Evolutionary conservation across 1,140 invertebrate species (phyloP).

Genomic region (Bilobella aurantiaca): DNA sequence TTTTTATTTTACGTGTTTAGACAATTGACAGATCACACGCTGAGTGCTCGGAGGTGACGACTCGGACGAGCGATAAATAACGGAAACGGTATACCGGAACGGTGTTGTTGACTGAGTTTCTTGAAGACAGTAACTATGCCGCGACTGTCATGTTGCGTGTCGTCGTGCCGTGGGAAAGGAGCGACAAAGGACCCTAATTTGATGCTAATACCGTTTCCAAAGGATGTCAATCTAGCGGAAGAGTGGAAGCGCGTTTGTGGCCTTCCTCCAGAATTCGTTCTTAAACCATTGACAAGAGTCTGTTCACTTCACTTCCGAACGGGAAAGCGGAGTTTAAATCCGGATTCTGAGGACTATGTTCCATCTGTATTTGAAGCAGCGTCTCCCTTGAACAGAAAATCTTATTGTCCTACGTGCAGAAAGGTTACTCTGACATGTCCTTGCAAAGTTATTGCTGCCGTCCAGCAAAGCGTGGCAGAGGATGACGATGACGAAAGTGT

Average conservation of each 20-base stretch:
- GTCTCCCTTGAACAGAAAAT: neutral
- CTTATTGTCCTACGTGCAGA: neutral
- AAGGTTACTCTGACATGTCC: neutral
- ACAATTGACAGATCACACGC: no score
- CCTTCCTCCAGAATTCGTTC: neutral
- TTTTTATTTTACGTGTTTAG: no score
- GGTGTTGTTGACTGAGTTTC: no score
- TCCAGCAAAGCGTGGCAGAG: neutral
- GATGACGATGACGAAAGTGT: neutral
- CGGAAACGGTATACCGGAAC: no score
- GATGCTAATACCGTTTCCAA: neutral
- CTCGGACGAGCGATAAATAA: no score
- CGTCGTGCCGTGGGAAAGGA: neutral
- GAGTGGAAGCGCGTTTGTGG: neutral
- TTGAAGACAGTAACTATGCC: neutral
- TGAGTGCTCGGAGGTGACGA: no score
- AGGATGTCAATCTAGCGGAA: neutral
- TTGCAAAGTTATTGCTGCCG: neutral
- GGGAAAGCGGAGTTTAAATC: neutral
- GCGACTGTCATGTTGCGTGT: neutral
- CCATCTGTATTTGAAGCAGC: neutral
- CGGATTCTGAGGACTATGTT: conserved; percentile 3
- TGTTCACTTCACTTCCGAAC: neutral
- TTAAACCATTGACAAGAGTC: neutral
- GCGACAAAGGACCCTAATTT: neutral